Evolutionary conservation across 1,140 invertebrate genomes (phyloP), one percentile per base, ranked within the genome.

Genomic region (Bombus cullumanus): DNA sequence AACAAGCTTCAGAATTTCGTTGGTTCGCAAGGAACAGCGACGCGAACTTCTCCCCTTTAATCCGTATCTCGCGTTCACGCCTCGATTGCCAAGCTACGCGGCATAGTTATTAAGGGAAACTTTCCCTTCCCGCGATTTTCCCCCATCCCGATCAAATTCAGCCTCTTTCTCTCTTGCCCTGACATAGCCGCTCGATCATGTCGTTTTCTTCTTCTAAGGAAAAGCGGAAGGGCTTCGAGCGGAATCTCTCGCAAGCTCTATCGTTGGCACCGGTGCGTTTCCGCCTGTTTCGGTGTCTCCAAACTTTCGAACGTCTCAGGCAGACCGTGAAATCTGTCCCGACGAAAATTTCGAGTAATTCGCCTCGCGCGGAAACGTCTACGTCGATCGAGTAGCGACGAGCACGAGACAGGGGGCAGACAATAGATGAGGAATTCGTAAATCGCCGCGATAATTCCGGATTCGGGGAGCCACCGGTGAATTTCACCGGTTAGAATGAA

Each of bases 71-170:
- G 89, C 91, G 91, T 92, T 92, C 86, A 92, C 89, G 91, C 91
- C 86, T 91, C 89, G 91, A 92, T 91, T 88, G 88, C 86, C 86
- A 75, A 71, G 89, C 83, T 84, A 87, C 86, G 86, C 91, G 91
- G 89, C 86, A 92, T 92, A 92, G 89, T 92, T 92, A 92, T 92
- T 92, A 92, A 91, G 88, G 88, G 87, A 92, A 92, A 92, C 89
- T 92, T 92, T 92, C 87, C 86, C 88, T 25, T 37, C 86, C 82
- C 64, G 47, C 79, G 86, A 86, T 84, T 72, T 69, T 72, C 18
- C 22, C 10, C 53, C 57, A 31, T 18, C 31, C 53, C 57, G 72
- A 22, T 34, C 59, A 57, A 28, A n/a, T n/a, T 62, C 28, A 28
- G 28, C 59, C 28, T 62, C 59, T 77, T 22, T 25, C n/a, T 71